Base-by-base conservation (phyloP, 53 echinoderm and acorn worm species). In the Hippasteria phrygiana region DNA sequence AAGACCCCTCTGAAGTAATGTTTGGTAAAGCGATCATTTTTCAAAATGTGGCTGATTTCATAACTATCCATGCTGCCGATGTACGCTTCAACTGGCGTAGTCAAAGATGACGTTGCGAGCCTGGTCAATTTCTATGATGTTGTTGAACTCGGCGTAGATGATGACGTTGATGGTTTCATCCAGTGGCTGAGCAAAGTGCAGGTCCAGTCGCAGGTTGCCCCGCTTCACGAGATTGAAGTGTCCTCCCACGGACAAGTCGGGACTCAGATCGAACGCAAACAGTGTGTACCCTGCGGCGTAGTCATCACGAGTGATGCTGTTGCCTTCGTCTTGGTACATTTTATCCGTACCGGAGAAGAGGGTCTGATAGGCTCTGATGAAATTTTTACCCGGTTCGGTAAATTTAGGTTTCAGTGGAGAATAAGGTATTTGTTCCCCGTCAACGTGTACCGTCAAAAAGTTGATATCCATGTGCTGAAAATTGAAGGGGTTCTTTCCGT, bases 401-500 rank as follows among this genome's bases (percentile, higher is more conserved):
- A 48, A 88, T 0, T 62, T 77, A 0, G 78, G 88, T 65, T 76
- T 88, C 54, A 87, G 55, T 0, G 87, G 71, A 12, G 67, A 70
- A 22, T 54, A 53, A 0, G 87, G 73, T 10, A 87, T 73, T 33
- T 83, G 69, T 65, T 83, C 83, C 14, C 80, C 83, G 22, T 83
- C 83, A 0, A 63, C 32, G 20, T 53, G 73, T 0, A 90, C 38
- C 5, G 90, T 71, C 24, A 91, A 18, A 62, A 87, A 88, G 73
- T 93, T 90, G 0, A 87, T 22, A 4, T 46, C 27, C 55, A 95
- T 89, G 63, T 95, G 70, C 11, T 93, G 76, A 85, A 95, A 93
- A 64, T 93, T 95, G 51, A 71, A 93, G 0, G 93, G 95, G 47
- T 95, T 95, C 39, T 87, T 73, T 1, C 3, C 26, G 54, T 90